Base-by-base conservation (phyloP, 2,888 invertebrate genomes). In the Hydroisotoma schaefferi region DNA sequence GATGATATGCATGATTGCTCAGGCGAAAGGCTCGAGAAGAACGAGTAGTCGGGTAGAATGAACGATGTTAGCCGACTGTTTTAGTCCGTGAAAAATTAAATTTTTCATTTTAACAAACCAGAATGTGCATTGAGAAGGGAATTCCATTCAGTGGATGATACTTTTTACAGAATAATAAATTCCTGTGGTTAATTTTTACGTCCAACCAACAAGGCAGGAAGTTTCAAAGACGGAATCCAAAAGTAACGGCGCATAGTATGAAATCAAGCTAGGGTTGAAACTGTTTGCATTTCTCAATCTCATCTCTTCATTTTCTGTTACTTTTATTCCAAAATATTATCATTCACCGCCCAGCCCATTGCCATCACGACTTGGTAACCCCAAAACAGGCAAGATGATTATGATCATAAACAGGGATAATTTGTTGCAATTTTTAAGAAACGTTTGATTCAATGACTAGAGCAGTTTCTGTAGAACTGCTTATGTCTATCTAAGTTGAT, bases 1-100 rank as follows among this genome's bases (percentile, higher is more conserved):
- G n/a, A n/a, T n/a, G n/a, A n/a, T n/a, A n/a, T 67, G 70, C 72
- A 72, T 72, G 72, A 65, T 66, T 70, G 72, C 72, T 72, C 72
- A 72, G 61, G 68, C 72, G 70, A 69, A 67, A 72, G 72, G 59
- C 59, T 65, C 54, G 27, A 37, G 59, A 55, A 57, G 59, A 66
- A 61, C 57, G 60, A 61, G n/a, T n/a, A n/a, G 55, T 68, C 61
- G 64, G 65, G 66, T 59, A 65, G 67, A 70, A 70, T 68, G 68
- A 69, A 62, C 65, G 62, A 70, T 65, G 65, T 64, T 65, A 59
- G 60, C 55, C 67, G 60, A 70, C 69, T 72, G 70, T 70, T 69
- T 70, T 69, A 68, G 64, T 66, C 69, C 65, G 66, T 72, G 65
- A 70, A 69, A 70, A 72, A 70, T 70, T 70, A 70, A 72, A 68